These are phyloP conservation scores for Platyscapa corneri DNA, from an alignment of 1,140 invertebrate genomes.

Conservation along the genomic window DNA sequence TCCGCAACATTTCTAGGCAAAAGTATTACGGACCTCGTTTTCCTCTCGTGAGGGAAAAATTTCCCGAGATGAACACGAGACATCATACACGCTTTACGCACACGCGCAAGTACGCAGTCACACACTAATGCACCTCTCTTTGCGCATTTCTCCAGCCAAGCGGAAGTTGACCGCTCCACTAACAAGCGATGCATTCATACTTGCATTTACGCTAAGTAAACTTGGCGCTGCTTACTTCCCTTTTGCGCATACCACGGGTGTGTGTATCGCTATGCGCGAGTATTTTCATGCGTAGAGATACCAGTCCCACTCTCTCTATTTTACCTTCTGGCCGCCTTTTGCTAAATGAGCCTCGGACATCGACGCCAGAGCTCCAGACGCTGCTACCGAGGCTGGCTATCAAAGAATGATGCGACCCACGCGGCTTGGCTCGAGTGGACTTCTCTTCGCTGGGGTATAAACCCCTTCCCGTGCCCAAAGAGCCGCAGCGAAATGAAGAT, in stretches of 20 bases:
- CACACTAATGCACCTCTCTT: neutral
- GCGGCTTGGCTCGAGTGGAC: neutral
- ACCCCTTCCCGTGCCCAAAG: too few species aligned
- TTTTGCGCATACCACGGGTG: neutral
- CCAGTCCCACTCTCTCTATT: slow-evolving; percentile 20
- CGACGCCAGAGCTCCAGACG: neutral
- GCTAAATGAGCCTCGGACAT: slow-evolving; percentile 49
- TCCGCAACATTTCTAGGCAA: neutral
- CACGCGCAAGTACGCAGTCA: neutral
- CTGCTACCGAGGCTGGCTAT: neutral
- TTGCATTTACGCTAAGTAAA: slow-evolving; percentile 57
- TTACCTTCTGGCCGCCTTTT: slow-evolving; percentile 28
- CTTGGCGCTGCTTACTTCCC: slow-evolving; percentile 21
- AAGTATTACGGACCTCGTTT: neutral
- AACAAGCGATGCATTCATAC: slow-evolving; percentile 58
- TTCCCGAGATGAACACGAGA: neutral
- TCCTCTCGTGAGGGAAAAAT: slow-evolving; percentile 21
- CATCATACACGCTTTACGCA: neutral
- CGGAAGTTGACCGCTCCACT: slow-evolving; percentile 48
- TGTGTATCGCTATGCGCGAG: too few species aligned
- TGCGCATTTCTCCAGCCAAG: slow-evolving; percentile 1
- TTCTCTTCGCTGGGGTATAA: neutral
- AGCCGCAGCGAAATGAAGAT: neutral
- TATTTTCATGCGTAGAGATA: neutral
- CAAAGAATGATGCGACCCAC: slow-evolving; percentile 28